Base-by-base conservation (phyloP, 1,140 invertebrate species). In the Saxidomus purpurata region DNA sequence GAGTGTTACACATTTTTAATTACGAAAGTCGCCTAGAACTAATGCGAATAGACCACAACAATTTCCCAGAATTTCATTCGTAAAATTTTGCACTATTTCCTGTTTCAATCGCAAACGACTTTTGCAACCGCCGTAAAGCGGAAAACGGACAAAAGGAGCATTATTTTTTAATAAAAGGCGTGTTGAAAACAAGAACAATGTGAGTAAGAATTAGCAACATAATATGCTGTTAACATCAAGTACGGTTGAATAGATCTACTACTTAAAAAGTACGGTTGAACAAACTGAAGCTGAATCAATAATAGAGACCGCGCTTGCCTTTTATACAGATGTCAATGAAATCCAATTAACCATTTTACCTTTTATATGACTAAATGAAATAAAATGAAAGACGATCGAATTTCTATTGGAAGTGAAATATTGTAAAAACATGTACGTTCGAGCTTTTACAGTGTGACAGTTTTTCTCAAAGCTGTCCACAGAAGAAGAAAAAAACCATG, bases 311-410 rank as follows among this genome's bases (percentile, higher is more conserved):
- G 13, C n/a, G 61, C 69, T 83, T 49, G 81, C 36, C 59, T 83
- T 83, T 83, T 83, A 83, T 83, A 67, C 13, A 49, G 22, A 22
- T 83, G 81, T 69, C 81, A 67, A 69, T 49, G 36, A 13, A 28
- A 47, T 67, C 34, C 59, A 83, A 67, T 83, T 67, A 83, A 69
- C 81, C 36, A 43, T 83, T 83, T 83, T 47, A 61, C 59, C 81
- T 69, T 69, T 83, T 31, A 83, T 49, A 47, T 22, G 59, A 69
- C 4, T 69, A 38, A 67, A 83, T 43, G 28, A 34, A 69, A 67
- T 83, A 19, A n/a, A 69, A 43, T 67, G 38, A 83, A 47, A 40
- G 22, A 31, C 8, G 28, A 83, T 83, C 59, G 81, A 83, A 67
- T 83, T 83, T 67, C 81, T 49, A 80, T 55, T 9, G 25, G 15